A percentile compares a stretch with the other conserved stretches of the same genome.
phyloP scores from a whole-genome alignment of 2,797 vertebrate species.

The Gallinago solitaria region DNA sequence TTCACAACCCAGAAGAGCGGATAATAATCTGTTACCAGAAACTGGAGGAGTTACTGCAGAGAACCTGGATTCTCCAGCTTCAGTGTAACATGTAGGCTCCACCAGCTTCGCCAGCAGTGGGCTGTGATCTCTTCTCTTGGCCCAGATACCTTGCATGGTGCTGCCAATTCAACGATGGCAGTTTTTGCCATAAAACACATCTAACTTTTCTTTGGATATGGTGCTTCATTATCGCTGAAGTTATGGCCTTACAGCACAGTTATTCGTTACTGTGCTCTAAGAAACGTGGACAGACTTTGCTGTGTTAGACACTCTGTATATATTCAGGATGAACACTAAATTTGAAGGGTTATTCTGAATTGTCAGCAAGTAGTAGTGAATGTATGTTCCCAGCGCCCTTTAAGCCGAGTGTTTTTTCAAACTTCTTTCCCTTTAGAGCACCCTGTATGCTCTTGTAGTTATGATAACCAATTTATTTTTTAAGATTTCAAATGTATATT shows the following conservation, averaged over 20 bases:
- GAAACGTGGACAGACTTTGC: neutral
- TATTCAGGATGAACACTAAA: neutral
- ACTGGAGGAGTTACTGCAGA: neutral
- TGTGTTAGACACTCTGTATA: neutral
- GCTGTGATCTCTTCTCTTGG: neutral
- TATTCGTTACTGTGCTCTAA: neutral
- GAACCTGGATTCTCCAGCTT: neutral
- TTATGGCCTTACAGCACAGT: neutral
- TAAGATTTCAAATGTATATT: neutral
- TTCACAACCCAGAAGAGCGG: neutral
- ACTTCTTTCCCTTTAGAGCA: neutral
- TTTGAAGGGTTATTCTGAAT: neutral
- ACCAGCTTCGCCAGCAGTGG: neutral
- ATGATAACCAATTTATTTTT: neutral
- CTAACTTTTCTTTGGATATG: neutral
- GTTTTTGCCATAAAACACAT: neutral
- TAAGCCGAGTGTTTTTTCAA: neutral
- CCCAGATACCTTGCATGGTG: neutral
- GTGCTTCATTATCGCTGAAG: neutral
- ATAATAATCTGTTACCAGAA: neutral
- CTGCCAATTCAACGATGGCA: neutral
- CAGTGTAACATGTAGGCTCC: rapidly evolving
- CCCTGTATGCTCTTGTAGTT: neutral
- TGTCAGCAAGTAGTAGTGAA: neutral
- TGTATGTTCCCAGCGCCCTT: neutral